Base-by-base conservation (phyloP, 1,140 invertebrate species). In the Calliopsis andreniformis region DNA sequence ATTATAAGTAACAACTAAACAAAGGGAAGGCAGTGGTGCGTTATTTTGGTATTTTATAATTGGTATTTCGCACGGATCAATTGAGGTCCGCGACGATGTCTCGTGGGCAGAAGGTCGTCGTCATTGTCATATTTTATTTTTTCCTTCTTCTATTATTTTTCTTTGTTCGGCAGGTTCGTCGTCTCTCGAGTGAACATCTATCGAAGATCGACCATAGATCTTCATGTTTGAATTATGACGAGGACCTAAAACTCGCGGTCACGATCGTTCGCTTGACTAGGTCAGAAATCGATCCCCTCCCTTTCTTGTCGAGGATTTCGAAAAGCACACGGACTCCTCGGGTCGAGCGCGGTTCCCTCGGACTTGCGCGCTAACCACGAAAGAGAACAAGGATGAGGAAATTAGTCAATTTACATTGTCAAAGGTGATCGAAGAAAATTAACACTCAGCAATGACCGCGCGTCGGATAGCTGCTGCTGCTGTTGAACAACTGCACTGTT, bases 11-110 rank as follows among this genome's bases (percentile, higher is more conserved):
- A 81, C 66, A 82, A 88, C 80, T 81, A 75, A 84, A 87, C 69
- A 83, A 80, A 84, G 84, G 85, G 85, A 84, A 90, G 90, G 90
- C 90, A 91, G 90, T 91, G 89, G 89, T 90, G 89, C 87, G 87
- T 90, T 91, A 87, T 82, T 89, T 90, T 80, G 80, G 79, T 89
- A 88, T 75, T 62, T 76, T 84, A 73, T 81, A 81, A 83, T 88
- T 79, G 80, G 79, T 83, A 78, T 79, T 79, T 83, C 76, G 78
- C 77, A 79, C 76, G 62, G 73, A 80, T 84, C 77, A 55, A 47
- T 53, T 67, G 43, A 69, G 64, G 35, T 59, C 45, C 47, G 55
- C 66, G 66, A 59, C 58, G 39, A 72, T 43, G 58, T 73, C 53
- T 69, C 69, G 53, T 59, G 55, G 62, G 55, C 61, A 64, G 64